Evolutionary conservation across 2,888 invertebrate species (phyloP).

Genomic region (Philereme vetulata): DNA sequence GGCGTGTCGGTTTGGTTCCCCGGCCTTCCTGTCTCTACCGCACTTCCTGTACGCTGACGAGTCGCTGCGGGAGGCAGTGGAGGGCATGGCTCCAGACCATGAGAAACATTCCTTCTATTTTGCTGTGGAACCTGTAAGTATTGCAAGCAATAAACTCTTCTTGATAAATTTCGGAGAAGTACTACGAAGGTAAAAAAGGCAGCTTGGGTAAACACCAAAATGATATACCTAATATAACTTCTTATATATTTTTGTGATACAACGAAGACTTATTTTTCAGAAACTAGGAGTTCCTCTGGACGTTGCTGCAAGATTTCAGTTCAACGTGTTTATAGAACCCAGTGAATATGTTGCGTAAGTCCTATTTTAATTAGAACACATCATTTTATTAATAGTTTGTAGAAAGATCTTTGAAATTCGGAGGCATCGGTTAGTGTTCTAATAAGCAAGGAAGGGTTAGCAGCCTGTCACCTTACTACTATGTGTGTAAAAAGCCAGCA

Average conservation of each 20-base stretch:
- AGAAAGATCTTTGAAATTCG: no score
- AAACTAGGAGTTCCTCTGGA: conserved; percentile 89
- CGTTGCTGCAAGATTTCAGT: conserved; percentile 90
- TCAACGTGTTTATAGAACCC: conserved; percentile 89
- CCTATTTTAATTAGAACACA: not conserved
- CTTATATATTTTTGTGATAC: no score
- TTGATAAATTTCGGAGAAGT: no score
- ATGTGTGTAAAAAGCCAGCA: no score
- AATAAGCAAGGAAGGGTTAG: no score
- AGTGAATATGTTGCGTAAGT: conserved; percentile 86
- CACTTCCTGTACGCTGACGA: conserved; percentile 92
- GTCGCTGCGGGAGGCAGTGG: conserved; percentile 84
- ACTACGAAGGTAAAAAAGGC: no score
- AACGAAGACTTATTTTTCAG: conserved; percentile 66
- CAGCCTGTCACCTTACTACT: no score
- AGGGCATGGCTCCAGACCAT: conserved; percentile 87
- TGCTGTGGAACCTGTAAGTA: conserved; percentile 88
- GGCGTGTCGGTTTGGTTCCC: conserved; percentile 90
- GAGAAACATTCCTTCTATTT: conserved; percentile 90
- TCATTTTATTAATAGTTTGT: no score
- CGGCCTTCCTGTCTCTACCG: conserved; percentile 92
- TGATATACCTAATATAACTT: no score
- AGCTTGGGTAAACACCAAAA: no score
- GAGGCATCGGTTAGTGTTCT: no score
- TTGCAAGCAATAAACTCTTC: not conserved